A percentile compares a stretch with the other conserved stretches of the same genome.
Evolutionary conservation across 2,797 vertebrate genomes (phyloP).

Genomic region (Scarus forsteni): DNA sequence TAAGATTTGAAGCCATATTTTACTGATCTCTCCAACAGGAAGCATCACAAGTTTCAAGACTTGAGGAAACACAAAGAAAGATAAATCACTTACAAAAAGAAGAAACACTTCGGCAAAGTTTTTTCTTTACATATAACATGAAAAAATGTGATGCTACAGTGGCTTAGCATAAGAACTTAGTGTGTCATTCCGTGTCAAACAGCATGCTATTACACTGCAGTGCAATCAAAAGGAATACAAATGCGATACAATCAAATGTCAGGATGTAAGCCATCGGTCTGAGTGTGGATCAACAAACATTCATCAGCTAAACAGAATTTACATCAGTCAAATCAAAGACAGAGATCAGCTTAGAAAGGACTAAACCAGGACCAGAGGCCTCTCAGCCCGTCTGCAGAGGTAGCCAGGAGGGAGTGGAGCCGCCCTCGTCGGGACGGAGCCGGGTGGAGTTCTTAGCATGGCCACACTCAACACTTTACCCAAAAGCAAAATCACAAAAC

Average conservation of each 20-base stretch:
- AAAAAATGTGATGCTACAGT: slow-evolving; percentile 48
- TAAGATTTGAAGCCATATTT: slow-evolving; percentile 18
- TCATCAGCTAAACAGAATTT: slow-evolving; percentile 25
- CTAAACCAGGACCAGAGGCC: not conserved
- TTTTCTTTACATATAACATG: slow-evolving; percentile 49
- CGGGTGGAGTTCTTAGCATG: not conserved
- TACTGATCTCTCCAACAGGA: slow-evolving; percentile 28
- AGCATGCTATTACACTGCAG: slow-evolving; percentile 64
- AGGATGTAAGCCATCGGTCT: slow-evolving; percentile 44
- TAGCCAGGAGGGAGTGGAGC: not conserved
- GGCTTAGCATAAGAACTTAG: slow-evolving; percentile 38
- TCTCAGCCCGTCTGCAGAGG: slow-evolving; percentile 4
- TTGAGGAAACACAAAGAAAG: slow-evolving; percentile 35
- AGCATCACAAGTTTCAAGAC: slow-evolving; percentile 31
- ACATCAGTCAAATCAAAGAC: slow-evolving; percentile 22
- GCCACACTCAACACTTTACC: not conserved
- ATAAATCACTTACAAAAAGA: slow-evolving; percentile 33
- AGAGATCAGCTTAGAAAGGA: not conserved
- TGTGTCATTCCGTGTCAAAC: slow-evolving; percentile 55
- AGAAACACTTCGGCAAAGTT: slow-evolving; percentile 30
- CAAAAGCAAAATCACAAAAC: not conserved
- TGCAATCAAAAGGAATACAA: slow-evolving; percentile 49
- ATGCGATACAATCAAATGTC: slow-evolving; percentile 82
- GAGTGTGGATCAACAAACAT: slow-evolving; percentile 34
- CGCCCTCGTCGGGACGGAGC: not conserved